Base-by-base conservation (phyloP, 2,888 invertebrate species). In the Loripinus fragilis region DNA sequence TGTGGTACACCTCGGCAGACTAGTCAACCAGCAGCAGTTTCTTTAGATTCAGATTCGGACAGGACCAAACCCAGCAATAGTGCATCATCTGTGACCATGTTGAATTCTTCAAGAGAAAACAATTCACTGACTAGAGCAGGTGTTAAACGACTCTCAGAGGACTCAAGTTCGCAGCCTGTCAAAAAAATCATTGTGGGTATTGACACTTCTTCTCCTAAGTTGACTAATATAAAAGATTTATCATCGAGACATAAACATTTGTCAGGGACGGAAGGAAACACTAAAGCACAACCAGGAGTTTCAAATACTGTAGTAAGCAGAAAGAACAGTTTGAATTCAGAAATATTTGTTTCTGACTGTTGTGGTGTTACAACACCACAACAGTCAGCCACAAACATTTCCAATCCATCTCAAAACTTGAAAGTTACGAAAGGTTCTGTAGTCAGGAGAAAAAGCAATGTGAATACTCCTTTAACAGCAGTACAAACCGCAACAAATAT, bases 1-100 rank as follows among this genome's bases (percentile, higher is more conserved):
- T 90, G 90, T 64, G 64, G 81, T 0, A 80, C 76, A 5, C 78
- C 87, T 0, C 81, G 69, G 71, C 25, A 20, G 17, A 52, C 33
- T 12, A 33, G 5, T 20, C 8, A 20, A 3, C 28, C 60, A 30
- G 12, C 10, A 20, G 25, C 25, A 52, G 25, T 28, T 10, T 2
- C 52, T 25, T 7, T 10, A 8, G 15, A 12, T 10, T 52, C 52
- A 52, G 60, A 33, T 20, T 28, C 3, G n/a, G 52, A 52, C 52
- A 52, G 12, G 3, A 10, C 25, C 2, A 52, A 10, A 25, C 10
- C 8, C 3, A 7, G 2, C 7, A n/a, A 7, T 52, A 25, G 8
- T 25, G 2, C 5, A 20, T 8, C 25, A 7, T 8, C 12, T 25
- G 52, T 7, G 12, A 25, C n/a, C 23, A n/a, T 23, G 23, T 25